These are phyloP conservation scores for Gortyna flavago DNA, from an alignment of 2,888 invertebrate species.

Conservation along the genomic window DNA sequence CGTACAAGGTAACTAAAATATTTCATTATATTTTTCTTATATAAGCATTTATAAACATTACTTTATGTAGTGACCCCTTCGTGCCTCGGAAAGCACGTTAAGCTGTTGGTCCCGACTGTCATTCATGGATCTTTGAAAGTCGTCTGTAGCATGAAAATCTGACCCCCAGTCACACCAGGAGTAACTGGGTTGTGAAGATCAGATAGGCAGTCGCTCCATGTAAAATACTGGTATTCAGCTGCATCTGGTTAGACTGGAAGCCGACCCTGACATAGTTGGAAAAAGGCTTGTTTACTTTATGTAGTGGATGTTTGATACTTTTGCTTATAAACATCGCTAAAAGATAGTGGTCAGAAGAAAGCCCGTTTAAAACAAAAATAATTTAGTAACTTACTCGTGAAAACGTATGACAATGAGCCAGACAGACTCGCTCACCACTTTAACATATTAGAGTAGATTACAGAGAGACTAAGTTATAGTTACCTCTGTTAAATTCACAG, in stretches of 20 bases:
- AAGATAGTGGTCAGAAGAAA: neutral
- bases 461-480: conserved; percentile 20
- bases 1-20: conserved; percentile 23
- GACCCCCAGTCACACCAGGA: too few species aligned
- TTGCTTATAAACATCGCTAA: neutral
- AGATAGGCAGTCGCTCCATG: neutral
- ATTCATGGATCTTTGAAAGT: neutral
- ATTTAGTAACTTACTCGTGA: neutral
- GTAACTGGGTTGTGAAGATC: neutral
- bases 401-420: neutral
- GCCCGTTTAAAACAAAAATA: neutral
- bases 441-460: conserved; percentile 9
- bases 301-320: too few species aligned
- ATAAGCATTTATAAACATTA: neutral
- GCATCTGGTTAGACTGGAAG: too few species aligned
- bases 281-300: neutral
- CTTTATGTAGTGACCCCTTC: neutral
- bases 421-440: neutral
- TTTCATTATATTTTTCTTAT: neutral
- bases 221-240: too few species aligned
- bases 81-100: neutral
- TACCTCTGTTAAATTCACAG: conserved; percentile 11
- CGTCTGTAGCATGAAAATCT: neutral
- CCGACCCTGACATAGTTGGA: neutral
- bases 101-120: neutral